A percentile compares a stretch with the other conserved stretches of the same genome.
phyloP scores from a whole-genome alignment of 2,888 invertebrate species.

The Branchipolynoe longqiensis region DNA sequence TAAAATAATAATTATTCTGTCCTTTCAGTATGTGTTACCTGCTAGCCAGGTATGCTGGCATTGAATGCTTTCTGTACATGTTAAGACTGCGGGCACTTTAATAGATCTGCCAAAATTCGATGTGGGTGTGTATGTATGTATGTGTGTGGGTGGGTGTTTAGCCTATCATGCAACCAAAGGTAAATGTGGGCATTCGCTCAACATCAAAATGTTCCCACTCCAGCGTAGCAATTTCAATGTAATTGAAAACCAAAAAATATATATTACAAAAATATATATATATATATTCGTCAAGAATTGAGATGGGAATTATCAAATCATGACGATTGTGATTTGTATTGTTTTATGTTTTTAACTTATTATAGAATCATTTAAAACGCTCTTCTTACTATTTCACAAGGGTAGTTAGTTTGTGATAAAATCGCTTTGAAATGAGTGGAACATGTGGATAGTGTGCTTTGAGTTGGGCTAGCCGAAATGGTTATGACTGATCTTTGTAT shows the following conservation, averaged over 20 bases:
- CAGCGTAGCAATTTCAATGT: neutral
- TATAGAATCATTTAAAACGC: too few species aligned
- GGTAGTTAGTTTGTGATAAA: too few species aligned
- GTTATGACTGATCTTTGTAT: too few species aligned
- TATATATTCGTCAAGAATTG: too few species aligned
- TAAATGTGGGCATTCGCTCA: neutral
- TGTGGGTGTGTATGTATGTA: neutral
- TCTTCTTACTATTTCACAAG: too few species aligned
- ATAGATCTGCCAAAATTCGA: neutral
- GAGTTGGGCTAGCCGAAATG: too few species aligned
- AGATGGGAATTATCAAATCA: too few species aligned
- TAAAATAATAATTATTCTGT: neutral
- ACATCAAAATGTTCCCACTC: neutral
- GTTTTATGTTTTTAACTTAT: too few species aligned
- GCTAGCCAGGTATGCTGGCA: neutral
- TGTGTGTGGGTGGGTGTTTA: neutral
- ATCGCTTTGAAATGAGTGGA: too few species aligned
- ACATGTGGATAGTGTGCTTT: too few species aligned
- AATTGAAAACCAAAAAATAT: neutral
- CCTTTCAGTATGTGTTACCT: neutral
- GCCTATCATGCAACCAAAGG: neutral
- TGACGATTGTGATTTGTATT: too few species aligned
- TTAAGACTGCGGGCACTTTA: slow-evolving; percentile 31
- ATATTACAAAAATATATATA: neutral
- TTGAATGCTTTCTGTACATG: slow-evolving; percentile 32